A percentile compares a stretch with the other conserved stretches of the same genome.
These are phyloP conservation scores for Actinia equina DNA, from an alignment of 64 coral and sea anemone species.

Conservation along the genomic window DNA sequence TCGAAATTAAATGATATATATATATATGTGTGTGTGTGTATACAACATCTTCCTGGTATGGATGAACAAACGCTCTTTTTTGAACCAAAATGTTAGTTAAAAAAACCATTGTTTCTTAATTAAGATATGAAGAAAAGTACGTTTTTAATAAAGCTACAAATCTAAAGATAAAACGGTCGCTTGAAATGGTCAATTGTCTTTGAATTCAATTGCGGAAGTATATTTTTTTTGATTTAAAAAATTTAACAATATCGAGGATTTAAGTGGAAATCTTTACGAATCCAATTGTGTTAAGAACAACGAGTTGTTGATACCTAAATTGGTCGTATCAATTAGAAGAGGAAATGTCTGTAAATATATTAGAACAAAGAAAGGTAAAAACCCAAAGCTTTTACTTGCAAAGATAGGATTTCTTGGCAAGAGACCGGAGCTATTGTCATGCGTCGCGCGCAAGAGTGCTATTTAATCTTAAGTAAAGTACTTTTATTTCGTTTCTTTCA, in stretches of 20 bases:
- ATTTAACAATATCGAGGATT: not conserved
- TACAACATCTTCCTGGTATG: no score
- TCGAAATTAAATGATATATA: no score
- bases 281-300: not conserved
- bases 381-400: conserved; percentile 1
- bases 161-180: not conserved
- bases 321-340: conserved; percentile 14
- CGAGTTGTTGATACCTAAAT: not conserved
- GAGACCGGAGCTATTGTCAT: not conserved
- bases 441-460: not conserved
- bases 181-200: not conserved
- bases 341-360: conserved; percentile 2
- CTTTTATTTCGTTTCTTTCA: not conserved
- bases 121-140: no score
- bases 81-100: no score
- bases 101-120: no score
- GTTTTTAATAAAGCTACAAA: no score
- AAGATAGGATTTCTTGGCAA: conserved; percentile 12
- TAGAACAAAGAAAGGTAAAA: not conserved
- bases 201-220: not conserved
- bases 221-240: not conserved
- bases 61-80: no score
- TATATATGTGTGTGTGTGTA: no score
- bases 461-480: not conserved
- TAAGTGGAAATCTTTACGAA: not conserved